Conservation (phyloP, 2,888 invertebrate species). For the Orthosia gracilis region DNA sequence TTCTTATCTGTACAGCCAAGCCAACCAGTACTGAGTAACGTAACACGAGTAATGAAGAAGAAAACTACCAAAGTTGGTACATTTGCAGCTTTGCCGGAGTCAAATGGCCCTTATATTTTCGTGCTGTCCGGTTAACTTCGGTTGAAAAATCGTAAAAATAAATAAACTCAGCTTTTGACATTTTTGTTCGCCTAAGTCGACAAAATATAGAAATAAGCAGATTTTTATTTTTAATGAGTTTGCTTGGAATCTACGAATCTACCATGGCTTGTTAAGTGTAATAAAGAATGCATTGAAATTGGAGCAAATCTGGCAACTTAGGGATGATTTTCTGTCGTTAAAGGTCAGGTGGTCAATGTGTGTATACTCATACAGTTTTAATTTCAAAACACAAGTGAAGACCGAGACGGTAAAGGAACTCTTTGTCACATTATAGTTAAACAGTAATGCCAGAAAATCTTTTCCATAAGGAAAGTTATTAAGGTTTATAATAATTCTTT, state of each 20-base stretch:
- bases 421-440: neutral
- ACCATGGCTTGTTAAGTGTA: no score
- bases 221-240: neutral
- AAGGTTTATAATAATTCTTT: neutral
- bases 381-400: neutral
- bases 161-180: neutral
- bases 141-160: neutral
- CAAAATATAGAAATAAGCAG: neutral
- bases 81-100: neutral
- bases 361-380: no score
- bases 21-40: conserved; percentile 66
- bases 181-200: neutral
- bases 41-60: conserved; percentile 16
- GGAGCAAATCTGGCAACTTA: no score
- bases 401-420: neutral
- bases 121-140: neutral
- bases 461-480: no score
- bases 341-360: no score
- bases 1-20: conserved; percentile 71
- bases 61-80: neutral
- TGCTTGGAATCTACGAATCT: no score
- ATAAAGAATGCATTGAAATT: no score
- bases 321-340: no score
- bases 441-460: neutral
- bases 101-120: neutral